These are phyloP conservation scores for Sylvilagus bachmani DNA, from an alignment of 2,113 vertebrate species.

Conservation along the genomic window DNA sequence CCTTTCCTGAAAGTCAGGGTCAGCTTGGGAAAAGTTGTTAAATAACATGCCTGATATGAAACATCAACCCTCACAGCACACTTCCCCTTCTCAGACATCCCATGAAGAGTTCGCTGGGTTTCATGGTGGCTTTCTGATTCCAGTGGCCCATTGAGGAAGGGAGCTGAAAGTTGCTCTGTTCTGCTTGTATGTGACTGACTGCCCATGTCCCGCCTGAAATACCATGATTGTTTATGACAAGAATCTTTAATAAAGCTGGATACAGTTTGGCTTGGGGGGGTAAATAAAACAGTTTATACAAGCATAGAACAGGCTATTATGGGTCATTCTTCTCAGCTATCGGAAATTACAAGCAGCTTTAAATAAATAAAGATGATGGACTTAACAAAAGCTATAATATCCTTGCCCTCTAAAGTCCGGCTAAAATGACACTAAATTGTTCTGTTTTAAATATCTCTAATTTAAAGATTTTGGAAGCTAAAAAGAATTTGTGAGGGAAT, in stretches of 20 bases:
- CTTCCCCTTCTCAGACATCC: constrained; percentile 77
- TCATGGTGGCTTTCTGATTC: constrained; percentile 88
- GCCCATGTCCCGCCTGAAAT: constrained; percentile 92
- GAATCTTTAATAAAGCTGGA: constrained; percentile 93
- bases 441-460: neutral
- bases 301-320: neutral
- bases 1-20: constrained; percentile 69
- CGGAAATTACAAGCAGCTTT: neutral
- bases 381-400: neutral
- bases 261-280: constrained; percentile 89
- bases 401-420: neutral
- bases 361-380: neutral
- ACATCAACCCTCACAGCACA: constrained; percentile 89
- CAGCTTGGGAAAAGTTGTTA: constrained; percentile 87
- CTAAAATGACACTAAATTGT: neutral
- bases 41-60: constrained; percentile 89
- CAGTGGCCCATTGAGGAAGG: constrained; percentile 85
- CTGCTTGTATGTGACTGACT: constrained; percentile 88
- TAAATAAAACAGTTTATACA: neutral
- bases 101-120: constrained; percentile 84
- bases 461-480: constrained; percentile 31
- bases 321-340: neutral
- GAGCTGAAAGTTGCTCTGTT: constrained; percentile 90
- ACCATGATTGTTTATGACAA: constrained; percentile 91
- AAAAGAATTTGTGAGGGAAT: neutral